Base-by-base conservation (phyloP, 1,140 invertebrate genomes). In the Asobara japonica region DNA sequence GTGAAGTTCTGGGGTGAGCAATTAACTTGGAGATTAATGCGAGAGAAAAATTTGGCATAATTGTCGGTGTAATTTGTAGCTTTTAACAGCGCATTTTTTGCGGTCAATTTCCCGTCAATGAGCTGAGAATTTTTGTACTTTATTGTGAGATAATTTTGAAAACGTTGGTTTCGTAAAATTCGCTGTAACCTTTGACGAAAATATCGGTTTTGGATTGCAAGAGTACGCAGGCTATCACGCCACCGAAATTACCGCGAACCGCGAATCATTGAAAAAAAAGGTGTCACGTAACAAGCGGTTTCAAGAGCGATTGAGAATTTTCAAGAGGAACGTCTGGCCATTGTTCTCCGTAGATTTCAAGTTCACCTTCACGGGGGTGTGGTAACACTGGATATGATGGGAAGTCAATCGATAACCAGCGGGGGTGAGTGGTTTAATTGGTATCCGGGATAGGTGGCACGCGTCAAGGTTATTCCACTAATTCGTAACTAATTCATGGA, bases 371-470 rank as follows among this genome's bases (percentile, higher is more conserved):
- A 61, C 68, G 10, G n/a, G 8, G 16, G n/a, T 18, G 18, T 16
- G 45, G 18, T 18, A 51, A 20, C 16, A 51, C n/a, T 70, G 68
- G 25, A 30, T 41, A 67, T 22, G 25, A 67, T 22, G 65, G n/a
- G 65, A 29, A 22, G 25, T 13, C 27, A 18, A 70, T 30, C 41
- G 48, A 51, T 69, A 56, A 36, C 22, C 66, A 66, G 27, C 45
- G 66, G 38, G 66, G 66, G 66, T 69, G 66, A 30, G n/a, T n/a
- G 18, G 48, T 18, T 66, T 66, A 66, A 66, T 66, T 66, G 65
- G 38, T 22, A 66, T 29, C 36, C 36, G 67, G 56, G 67, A 71
- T 48, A 71, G 69, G 45, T 71, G 69, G 69, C 69, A 71, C 69
- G 69, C 69, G 69, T 71, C 69, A 71, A 71, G 69, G 69, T 62